A percentile compares a stretch with the other conserved stretches of the same genome.
Conservation (phyloP, 2,797 vertebrate species). For the Serranus cabrilla region DNA sequence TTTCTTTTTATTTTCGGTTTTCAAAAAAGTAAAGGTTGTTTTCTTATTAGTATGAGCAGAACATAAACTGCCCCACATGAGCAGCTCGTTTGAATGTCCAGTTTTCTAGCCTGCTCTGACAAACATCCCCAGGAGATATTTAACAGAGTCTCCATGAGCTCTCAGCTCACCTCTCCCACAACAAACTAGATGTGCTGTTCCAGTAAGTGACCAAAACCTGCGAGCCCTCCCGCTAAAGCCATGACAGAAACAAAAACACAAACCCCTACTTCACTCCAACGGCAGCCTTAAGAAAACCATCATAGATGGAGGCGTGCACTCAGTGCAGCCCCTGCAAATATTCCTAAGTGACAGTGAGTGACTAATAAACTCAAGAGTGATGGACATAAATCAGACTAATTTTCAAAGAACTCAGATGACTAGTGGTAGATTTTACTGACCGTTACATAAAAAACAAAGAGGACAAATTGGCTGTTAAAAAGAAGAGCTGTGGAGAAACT, state of each 20-base stretch:
- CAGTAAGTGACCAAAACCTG: constrained; percentile 17
- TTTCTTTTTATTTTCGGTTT: constrained; percentile 5
- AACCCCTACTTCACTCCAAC: constrained; percentile 20
- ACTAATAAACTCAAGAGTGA: constrained; percentile 48
- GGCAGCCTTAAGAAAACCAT: constrained; percentile 29
- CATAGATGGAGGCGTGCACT: constrained; percentile 20
- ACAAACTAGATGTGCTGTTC: constrained; percentile 26
- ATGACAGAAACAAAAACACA: constrained; percentile 25
- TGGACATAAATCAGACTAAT: constrained; percentile 17
- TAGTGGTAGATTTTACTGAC: constrained; percentile 61
- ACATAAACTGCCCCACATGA: constrained; percentile 20
- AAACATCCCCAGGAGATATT: constrained; percentile 10
- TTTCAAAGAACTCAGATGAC: constrained; percentile 38
- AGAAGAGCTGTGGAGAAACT: constrained; percentile 33
- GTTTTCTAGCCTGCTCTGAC: constrained; percentile 36
- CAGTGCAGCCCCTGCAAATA: constrained; percentile 45
- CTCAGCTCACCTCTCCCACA: constrained; percentile 13
- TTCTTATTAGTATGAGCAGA: constrained; percentile 36
- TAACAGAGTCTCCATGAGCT: constrained; percentile 11
- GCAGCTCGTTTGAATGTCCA: constrained; percentile 33
- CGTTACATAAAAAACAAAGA: constrained; percentile 30
- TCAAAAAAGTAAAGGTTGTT: constrained; percentile 4
- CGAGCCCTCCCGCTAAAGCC: constrained; percentile 39
- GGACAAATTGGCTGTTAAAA: constrained; percentile 43
- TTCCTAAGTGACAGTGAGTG: constrained; percentile 51